phyloP scores from a whole-genome alignment of 2,113 vertebrate species.

The Dipodomys spectabilis region DNA sequence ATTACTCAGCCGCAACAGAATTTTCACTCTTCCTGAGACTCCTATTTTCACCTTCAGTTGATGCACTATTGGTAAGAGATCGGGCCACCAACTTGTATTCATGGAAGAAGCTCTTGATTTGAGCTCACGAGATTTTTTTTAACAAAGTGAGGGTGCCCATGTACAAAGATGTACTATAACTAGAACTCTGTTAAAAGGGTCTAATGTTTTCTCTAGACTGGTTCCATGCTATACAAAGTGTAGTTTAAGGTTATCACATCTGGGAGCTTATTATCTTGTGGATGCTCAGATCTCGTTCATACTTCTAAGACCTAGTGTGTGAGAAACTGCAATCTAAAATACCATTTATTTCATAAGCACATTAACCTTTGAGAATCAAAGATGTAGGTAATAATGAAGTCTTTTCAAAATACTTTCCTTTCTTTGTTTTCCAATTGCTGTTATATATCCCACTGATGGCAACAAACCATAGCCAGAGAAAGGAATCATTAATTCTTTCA shows the following conservation, averaged over 20 bases:
- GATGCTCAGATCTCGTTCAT: not conserved
- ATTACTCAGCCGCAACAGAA: not conserved
- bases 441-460: not conserved
- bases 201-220: not conserved
- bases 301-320: not conserved
- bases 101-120: not conserved
- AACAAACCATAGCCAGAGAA: not conserved
- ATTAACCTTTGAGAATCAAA: not conserved
- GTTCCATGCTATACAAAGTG: not conserved
- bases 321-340: constrained; percentile 12
- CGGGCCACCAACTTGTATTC: not conserved
- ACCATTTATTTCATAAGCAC: not conserved
- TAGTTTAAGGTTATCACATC: not conserved
- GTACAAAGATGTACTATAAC: not conserved
- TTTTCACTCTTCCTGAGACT: not conserved
- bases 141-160: not conserved
- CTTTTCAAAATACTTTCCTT: not conserved
- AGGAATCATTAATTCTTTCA: not conserved
- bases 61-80: not conserved
- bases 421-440: not conserved
- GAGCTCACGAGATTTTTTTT: not conserved
- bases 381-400: not conserved
- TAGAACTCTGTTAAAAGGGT: not conserved
- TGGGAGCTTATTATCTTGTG: not conserved
- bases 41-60: not conserved